phyloP scores from a whole-genome alignment of 2,888 invertebrate genomes.

The Notodonta ziczac region DNA sequence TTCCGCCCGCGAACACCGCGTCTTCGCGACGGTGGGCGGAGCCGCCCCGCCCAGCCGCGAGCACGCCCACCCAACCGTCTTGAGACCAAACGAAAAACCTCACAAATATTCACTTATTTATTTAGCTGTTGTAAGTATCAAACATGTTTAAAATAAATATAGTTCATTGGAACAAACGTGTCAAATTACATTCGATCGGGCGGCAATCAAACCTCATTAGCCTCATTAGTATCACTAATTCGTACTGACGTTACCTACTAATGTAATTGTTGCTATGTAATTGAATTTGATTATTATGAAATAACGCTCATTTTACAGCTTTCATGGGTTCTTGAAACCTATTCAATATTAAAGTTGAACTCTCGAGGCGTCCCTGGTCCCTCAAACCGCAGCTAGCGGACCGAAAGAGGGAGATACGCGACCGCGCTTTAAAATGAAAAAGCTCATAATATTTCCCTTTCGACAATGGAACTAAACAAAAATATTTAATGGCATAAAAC shows the following conservation, averaged over 20 bases:
- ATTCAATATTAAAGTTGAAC: conserved; percentile 18
- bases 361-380: conserved; percentile 56
- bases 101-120: conserved; percentile 15
- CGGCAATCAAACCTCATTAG: conserved; percentile 53
- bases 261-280: conserved; percentile 27
- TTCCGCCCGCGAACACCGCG: conserved; percentile 58
- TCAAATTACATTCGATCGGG: conserved; percentile 45
- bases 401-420: conserved; percentile 60
- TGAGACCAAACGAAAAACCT: conserved; percentile 33
- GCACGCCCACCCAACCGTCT: conserved; percentile 70
- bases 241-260: conserved; percentile 40
- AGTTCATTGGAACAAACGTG: conserved; percentile 38
- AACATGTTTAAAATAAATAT: conserved; percentile 26
- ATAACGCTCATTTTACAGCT: background rate
- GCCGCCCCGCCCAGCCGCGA: conserved; percentile 67
- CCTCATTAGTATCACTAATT: conserved; percentile 55
- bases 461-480: conserved; percentile 80
- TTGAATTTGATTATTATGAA: conserved; percentile 23
- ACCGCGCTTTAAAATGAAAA: conserved; percentile 69
- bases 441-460: conserved; percentile 80
- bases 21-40: conserved; percentile 74
- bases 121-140: background rate
- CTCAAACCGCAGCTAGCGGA: conserved; percentile 48
- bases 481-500: conserved; percentile 79
- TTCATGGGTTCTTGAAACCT: conserved; percentile 6